Percentiles rank a stretch among this genome's conserved stretches.
Conservation (phyloP, 2,888 invertebrate species). For the Drosophila meridiana region DNA sequence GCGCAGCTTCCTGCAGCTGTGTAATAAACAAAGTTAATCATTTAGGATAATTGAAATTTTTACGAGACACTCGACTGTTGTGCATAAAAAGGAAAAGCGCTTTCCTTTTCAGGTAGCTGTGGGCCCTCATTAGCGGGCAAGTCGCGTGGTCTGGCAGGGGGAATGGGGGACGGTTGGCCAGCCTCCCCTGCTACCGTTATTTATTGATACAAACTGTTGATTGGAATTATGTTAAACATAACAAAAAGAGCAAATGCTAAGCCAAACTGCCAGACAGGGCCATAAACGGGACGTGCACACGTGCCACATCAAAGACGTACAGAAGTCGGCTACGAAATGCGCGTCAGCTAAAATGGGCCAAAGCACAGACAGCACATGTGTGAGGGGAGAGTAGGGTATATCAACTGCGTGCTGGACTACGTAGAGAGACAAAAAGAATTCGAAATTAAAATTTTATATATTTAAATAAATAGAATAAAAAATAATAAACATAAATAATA, state of each 20-base stretch:
- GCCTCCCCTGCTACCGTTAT: slow-evolving; percentile 39
- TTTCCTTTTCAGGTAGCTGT: slow-evolving; percentile 44
- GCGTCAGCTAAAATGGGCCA: slow-evolving; percentile 35
- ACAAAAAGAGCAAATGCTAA: slow-evolving; percentile 36
- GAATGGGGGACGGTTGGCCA: neutral
- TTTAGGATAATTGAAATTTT: slow-evolving; percentile 83
- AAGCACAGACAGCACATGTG: neutral
- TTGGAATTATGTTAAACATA: slow-evolving; percentile 62
- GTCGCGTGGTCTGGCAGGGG: neutral
- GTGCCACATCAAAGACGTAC: slow-evolving; percentile 39
- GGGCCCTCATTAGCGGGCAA: slow-evolving; percentile 58
- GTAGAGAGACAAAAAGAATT: no score
- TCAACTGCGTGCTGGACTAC: neutral
- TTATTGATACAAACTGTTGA: slow-evolving; percentile 72
- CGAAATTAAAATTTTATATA: no score
- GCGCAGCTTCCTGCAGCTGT: slow-evolving; percentile 21
- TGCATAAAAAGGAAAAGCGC: slow-evolving; percentile 30
- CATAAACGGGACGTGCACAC: slow-evolving; percentile 43
- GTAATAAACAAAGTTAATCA: slow-evolving; percentile 83
- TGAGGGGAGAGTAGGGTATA: neutral
- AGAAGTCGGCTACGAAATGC: slow-evolving; percentile 32
- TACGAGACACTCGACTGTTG: slow-evolving; percentile 75
- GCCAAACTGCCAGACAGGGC: slow-evolving; percentile 25
- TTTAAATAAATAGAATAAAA: no score
- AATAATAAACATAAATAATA: no score